Base-by-base conservation (phyloP, 2,888 invertebrate species). In the Ectemnius continuus region DNA sequence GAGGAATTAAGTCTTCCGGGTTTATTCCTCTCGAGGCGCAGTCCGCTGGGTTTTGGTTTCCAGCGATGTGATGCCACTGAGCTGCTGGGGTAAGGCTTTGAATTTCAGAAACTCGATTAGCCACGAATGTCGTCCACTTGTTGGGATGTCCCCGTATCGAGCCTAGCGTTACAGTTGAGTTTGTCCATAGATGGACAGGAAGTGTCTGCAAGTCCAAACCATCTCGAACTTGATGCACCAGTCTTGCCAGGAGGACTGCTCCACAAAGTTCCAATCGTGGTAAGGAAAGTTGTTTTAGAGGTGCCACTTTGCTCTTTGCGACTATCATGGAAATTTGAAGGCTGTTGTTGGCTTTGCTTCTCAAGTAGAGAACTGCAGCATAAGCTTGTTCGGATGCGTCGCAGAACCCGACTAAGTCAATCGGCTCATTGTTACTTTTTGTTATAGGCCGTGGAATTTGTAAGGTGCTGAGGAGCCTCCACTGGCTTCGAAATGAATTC, bases 251-350 rank as follows among this genome's bases (percentile, higher is more conserved):
- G 2, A 76, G 36, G 4, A 62, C 16, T 2, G 73, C 70, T 8
- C 62, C 73, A 26, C 48, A 70, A 16, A 78, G 60, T 63, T 78
- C 73, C 5, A 78, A 67, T 2, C 73, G 66, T 23, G 75, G 78
- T 4, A 78, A 28, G 2, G 28, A 28, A 5, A 28, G 2, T 5
- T 28, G 28, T 5, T 28, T 28, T 2, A 28, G 3, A 28, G 28
- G 28, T 28, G 28, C 28, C 3, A 28, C 28, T 2, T 28, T 28
- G 28, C 28, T 28, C 28, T 28, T 28, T 4, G 28, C 28, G 2
- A 5, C 2, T 4, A 28, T 2, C 5, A 28, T 4, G 28, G 28
- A 2, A 4, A 28, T 28, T 2, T 28, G 2, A n/a, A n/a, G n/a
- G n/a, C n/a, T n/a, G n/a, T n/a, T n/a, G n/a, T n/a, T n/a, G n/a